Evolutionary conservation across 2,888 invertebrate genomes (phyloP).

Genomic region (Lasius fuliginosus): DNA sequence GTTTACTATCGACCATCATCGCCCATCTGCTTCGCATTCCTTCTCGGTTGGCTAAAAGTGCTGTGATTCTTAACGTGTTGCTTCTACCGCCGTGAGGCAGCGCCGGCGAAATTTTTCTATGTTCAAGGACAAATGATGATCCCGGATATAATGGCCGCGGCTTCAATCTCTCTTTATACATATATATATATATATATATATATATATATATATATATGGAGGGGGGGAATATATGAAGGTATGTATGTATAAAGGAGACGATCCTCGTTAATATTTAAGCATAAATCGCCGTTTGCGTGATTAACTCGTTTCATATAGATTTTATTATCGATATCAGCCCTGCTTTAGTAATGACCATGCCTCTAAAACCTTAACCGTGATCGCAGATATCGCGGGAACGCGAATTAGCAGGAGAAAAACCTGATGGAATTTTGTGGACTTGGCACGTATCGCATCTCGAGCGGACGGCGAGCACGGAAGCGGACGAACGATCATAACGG

Average conservation of each 20-base stretch:
- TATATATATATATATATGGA: background rate
- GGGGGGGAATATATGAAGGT: too few species aligned
- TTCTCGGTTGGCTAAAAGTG: conserved; percentile 1
- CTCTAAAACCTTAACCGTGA: conserved; percentile 26
- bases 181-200: background rate
- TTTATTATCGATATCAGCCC: conserved; percentile 11
- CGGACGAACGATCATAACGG: conserved; percentile 74
- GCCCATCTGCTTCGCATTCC: conserved; percentile 50
- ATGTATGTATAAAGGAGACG: background rate
- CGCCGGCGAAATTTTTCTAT: conserved; percentile 34
- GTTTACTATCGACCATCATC: conserved; percentile 70
- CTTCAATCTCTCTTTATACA: background rate
- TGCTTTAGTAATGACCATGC: background rate
- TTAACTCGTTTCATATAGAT: conserved; percentile 43
- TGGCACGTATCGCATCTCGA: conserved; percentile 40
- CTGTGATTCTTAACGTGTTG: conserved; percentile 48
- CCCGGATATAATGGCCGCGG: conserved; percentile 57
- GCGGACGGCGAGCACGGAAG: conserved; percentile 47
- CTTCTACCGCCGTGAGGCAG: conserved; percentile 8
- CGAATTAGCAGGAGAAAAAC: background rate
- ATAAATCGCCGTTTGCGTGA: background rate
- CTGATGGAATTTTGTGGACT: conserved; percentile 37
- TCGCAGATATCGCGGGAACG: conserved; percentile 13
- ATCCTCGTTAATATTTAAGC: background rate
- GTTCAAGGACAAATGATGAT: conserved; percentile 60